A percentile compares a stretch with the other conserved stretches of the same genome.
Evolutionary conservation across 2,797 vertebrate species (phyloP).

Genomic region (Neomorphus geoffroyi): DNA sequence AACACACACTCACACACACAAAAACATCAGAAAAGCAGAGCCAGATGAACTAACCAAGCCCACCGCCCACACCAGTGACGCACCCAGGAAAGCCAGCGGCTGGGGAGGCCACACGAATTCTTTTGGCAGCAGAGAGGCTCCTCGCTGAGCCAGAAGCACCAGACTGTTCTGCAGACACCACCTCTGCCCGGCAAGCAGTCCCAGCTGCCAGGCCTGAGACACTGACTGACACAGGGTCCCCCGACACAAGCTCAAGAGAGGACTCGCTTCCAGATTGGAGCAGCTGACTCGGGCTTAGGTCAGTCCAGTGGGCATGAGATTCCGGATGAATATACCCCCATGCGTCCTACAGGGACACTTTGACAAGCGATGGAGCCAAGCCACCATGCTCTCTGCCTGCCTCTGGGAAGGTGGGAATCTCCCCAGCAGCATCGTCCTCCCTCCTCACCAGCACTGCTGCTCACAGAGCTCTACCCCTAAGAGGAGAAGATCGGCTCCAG

Average conservation of each 20-base stretch:
- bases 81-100: background rate
- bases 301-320: background rate
- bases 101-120: background rate
- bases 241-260: rapidly evolving
- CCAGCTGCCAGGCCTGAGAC: background rate
- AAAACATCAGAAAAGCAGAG: background rate
- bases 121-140: background rate
- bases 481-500: background rate
- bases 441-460: background rate
- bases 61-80: rapidly evolving
- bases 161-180: rapidly evolving
- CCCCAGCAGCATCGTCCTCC: background rate
- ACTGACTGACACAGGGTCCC: rapidly evolving
- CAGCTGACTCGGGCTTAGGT: background rate
- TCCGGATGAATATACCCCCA: rapidly evolving
- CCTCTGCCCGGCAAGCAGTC: background rate
- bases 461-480: background rate
- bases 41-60: background rate
- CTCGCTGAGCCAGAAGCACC: background rate
- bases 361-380: background rate
- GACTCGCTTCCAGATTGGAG: rapidly evolving
- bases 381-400: rapidly evolving
- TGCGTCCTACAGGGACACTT: rapidly evolving
- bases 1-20: background rate
- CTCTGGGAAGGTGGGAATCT: background rate